phyloP scores from a whole-genome alignment of 2,113 vertebrate species.

The Lepus europaeus region DNA sequence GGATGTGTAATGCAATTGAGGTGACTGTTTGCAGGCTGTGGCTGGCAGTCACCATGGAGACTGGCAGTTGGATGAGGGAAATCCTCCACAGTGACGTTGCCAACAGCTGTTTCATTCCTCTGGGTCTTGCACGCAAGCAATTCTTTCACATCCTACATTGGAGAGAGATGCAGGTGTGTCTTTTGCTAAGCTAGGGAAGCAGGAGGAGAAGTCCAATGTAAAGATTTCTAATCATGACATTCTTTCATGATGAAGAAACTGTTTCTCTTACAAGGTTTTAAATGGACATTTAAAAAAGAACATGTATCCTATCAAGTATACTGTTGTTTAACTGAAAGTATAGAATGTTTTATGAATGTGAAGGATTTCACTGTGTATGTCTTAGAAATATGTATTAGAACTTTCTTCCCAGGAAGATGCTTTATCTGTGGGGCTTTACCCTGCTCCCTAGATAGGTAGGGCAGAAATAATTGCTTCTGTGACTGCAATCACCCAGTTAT shows the following conservation, averaged over 20 bases:
- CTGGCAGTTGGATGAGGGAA: conserved; percentile 86
- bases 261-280: neutral
- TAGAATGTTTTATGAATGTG: conserved; percentile 39
- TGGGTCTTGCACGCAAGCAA: neutral
- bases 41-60: conserved; percentile 87
- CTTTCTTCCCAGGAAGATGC: neutral
- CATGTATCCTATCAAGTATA: neutral
- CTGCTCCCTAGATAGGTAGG: neutral
- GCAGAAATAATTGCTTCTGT: conserved; percentile 24
- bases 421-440: neutral
- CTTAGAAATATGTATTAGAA: neutral
- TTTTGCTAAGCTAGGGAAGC: neutral
- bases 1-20: conserved; percentile 78
- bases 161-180: conserved; percentile 80
- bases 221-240: neutral
- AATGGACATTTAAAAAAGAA: neutral
- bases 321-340: neutral
- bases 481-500: neutral
- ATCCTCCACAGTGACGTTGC: conserved; percentile 83
- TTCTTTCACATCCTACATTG: conserved; percentile 74
- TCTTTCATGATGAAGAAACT: conserved; percentile 18
- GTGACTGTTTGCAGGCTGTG: conserved; percentile 89
- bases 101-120: conserved; percentile 80
- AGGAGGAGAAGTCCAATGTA: neutral
- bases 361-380: neutral